Conservation (phyloP, 2,797 vertebrate genomes). For the Platalea minor region DNA sequence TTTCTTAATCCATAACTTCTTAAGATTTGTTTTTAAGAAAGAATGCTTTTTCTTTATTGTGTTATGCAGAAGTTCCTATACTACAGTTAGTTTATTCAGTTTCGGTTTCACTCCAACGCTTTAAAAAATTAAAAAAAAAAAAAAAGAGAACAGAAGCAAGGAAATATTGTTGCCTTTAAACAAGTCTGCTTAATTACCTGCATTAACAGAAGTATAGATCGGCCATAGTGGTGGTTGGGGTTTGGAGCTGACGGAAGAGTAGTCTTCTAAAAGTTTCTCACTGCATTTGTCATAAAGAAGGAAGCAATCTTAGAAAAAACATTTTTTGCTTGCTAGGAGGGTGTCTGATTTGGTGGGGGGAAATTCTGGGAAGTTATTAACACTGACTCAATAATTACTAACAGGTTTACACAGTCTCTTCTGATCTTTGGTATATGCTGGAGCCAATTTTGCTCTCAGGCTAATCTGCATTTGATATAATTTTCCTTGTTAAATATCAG, state of each 20-base stretch:
- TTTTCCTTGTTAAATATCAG: background rate
- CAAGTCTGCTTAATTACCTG: background rate
- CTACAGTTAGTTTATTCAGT: background rate
- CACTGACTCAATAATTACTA: background rate
- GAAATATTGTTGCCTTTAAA: background rate
- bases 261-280: background rate
- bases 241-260: background rate
- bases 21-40: background rate
- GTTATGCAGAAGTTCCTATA: background rate
- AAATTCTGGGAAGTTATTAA: background rate
- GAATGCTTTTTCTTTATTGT: background rate
- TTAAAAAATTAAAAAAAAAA: background rate
- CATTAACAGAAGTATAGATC: background rate
- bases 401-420: background rate
- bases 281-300: background rate
- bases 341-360: background rate
- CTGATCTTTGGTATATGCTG: background rate
- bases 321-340: background rate
- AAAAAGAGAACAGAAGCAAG: background rate
- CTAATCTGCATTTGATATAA: background rate
- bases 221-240: background rate
- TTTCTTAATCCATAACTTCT: background rate
- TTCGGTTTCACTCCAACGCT: background rate
- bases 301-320: background rate
- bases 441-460: background rate